These are phyloP conservation scores for Mythimna ferrago DNA, from an alignment of 2,888 invertebrate genomes.

Conservation along the genomic window DNA sequence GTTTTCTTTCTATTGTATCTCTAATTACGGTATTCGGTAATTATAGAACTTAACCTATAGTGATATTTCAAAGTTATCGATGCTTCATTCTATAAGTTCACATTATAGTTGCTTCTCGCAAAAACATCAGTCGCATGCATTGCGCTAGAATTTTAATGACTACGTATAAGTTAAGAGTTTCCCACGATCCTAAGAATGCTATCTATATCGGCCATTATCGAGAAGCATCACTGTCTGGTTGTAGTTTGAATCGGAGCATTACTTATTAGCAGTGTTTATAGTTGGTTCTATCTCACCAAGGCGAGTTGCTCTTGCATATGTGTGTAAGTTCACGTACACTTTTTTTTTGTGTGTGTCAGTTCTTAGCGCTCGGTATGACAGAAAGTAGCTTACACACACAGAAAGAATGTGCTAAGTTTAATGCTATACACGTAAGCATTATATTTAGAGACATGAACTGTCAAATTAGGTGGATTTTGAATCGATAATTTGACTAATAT, in stretches of 20 bases:
- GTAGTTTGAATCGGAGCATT: not conserved
- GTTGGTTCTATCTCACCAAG: not conserved
- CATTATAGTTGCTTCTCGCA: conserved; percentile 6
- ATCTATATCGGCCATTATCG: conserved; percentile 66
- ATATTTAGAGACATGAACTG: too few species aligned
- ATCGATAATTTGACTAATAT: too few species aligned
- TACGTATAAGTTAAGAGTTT: conserved; percentile 34
- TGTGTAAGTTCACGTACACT: not conserved
- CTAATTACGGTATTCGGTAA: not conserved
- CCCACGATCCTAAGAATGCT: conserved; percentile 53
- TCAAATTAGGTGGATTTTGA: too few species aligned
- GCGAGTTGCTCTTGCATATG: not conserved
- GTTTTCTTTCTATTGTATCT: too few species aligned
- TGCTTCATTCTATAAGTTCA: not conserved
- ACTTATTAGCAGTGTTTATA: not conserved
- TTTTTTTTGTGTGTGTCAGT: too few species aligned
- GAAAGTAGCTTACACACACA: too few species aligned
- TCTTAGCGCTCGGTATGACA: too few species aligned
- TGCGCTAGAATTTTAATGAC: conserved; percentile 43
- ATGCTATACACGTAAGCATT: too few species aligned
- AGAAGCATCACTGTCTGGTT: conserved; percentile 13
- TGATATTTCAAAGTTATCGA: not conserved
- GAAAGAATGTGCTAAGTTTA: too few species aligned
- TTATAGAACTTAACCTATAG: not conserved
- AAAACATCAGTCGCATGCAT: conserved; percentile 32